Evolutionary conservation across 30 jellyfish, hydroid and myxozoan species (phyloP).

Genomic region (Sanderia malayensis): DNA sequence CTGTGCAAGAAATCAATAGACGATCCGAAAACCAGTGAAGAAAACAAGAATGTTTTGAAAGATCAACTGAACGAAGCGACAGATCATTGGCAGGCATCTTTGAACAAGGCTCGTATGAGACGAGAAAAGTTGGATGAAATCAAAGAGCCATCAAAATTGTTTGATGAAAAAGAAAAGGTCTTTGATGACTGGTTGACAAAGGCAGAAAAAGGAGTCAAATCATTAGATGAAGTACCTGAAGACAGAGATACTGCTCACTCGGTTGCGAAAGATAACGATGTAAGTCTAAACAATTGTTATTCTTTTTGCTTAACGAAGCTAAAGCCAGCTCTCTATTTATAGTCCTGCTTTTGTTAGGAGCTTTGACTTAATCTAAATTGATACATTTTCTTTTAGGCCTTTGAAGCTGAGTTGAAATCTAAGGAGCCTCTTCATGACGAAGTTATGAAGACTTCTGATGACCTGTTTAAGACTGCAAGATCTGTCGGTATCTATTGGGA

Average conservation of each 20-base stretch:
- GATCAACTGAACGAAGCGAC: conserved; percentile 40
- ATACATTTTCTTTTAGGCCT: conserved; percentile 26
- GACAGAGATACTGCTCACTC: conserved; percentile 33
- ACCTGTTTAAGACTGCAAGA: conserved; percentile 48
- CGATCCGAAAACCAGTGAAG: conserved; percentile 24
- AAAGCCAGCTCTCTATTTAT: too few species aligned
- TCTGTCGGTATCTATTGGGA: conserved; percentile 50
- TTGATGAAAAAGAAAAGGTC: conserved; percentile 44
- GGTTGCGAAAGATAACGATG: conserved; percentile 35
- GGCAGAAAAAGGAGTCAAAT: conserved; percentile 38
- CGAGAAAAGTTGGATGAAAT: conserved; percentile 57
- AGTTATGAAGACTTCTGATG: conserved; percentile 24
- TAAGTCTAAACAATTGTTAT: too few species aligned
- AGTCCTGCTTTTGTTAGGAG: too few species aligned
- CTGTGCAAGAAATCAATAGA: conserved; percentile 51
- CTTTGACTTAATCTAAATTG: too few species aligned
- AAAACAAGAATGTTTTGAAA: conserved; percentile 47
- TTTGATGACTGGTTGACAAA: conserved; percentile 55
- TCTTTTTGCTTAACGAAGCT: too few species aligned
- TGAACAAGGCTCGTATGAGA: conserved; percentile 24
- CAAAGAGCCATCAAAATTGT: conserved; percentile 54
- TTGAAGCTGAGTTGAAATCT: conserved; percentile 42
- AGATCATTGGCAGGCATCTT: conserved; percentile 45
- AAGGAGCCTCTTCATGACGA: conserved; percentile 61
- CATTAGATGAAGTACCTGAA: conserved; percentile 41